Percentiles rank a stretch among this genome's conserved stretches.
These are phyloP conservation scores for Cathartes aura DNA, from an alignment of 2,113 vertebrate genomes.

Conservation along the genomic window DNA sequence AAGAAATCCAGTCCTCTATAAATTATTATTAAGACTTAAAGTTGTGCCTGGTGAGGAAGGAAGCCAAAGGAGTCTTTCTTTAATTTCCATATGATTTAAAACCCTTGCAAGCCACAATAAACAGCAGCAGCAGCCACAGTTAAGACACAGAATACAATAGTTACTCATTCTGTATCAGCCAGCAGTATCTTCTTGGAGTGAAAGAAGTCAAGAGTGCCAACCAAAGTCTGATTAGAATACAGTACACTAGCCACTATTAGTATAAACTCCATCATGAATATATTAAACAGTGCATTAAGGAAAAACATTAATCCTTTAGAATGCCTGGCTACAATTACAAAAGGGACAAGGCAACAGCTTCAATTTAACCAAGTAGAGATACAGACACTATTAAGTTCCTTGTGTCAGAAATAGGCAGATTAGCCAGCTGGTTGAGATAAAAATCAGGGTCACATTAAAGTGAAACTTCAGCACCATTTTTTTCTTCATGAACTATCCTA, in stretches of 20 bases:
- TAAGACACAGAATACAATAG: not conserved
- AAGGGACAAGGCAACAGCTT: not conserved
- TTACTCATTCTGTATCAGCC: not conserved
- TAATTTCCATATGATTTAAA: not conserved
- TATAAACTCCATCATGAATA: not conserved
- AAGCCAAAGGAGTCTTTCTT: not conserved
- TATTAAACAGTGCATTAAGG: not conserved
- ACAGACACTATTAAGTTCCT: not conserved
- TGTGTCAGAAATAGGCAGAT: not conserved
- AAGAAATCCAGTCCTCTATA: not conserved
- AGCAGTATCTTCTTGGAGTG: not conserved
- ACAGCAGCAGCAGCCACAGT: not conserved
- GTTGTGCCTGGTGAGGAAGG: not conserved
- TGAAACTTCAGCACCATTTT: not conserved
- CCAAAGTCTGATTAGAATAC: not conserved
- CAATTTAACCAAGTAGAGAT: not conserved
- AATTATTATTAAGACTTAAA: not conserved
- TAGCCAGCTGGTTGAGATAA: not conserved
- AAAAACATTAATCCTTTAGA: not conserved
- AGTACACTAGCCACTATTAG: not conserved
- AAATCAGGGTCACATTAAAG: not conserved
- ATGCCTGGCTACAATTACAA: not conserved
- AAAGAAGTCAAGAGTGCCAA: not conserved
- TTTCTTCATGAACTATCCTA: not conserved
- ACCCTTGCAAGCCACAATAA: not conserved